Conservation (phyloP, 2,797 vertebrate species). For the Thamnophis elegans region DNA sequence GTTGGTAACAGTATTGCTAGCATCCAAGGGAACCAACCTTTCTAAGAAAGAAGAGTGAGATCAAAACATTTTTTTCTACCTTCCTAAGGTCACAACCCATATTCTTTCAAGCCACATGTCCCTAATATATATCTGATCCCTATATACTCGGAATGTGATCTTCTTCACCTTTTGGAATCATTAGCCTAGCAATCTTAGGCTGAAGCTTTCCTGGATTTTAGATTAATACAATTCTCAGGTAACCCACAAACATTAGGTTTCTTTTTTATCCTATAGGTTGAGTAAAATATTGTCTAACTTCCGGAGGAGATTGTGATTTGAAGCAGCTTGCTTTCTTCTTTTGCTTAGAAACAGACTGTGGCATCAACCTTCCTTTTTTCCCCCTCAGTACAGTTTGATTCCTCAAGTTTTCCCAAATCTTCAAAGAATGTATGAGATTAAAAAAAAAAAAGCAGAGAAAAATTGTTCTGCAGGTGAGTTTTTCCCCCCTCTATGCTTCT, state of each 20-base stretch:
- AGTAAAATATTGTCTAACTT: constrained; percentile 9
- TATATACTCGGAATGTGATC: background rate
- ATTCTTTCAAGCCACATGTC: background rate
- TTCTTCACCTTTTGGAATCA: background rate
- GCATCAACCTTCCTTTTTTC: background rate
- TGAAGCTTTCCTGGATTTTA: constrained; percentile 8
- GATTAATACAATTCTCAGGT: background rate
- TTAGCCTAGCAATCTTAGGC: constrained; percentile 12
- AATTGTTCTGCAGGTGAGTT: background rate
- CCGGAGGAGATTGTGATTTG: constrained; percentile 2
- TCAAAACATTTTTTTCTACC: background rate
- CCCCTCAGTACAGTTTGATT: background rate
- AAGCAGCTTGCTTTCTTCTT: background rate
- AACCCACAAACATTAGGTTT: background rate
- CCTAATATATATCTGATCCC: background rate
- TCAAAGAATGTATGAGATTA: constrained; percentile 3
- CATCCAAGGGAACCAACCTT: background rate
- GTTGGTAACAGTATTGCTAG: background rate
- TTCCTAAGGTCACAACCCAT: background rate
- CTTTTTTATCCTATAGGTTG: background rate
- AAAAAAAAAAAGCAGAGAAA: background rate
- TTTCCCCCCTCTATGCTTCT: background rate
- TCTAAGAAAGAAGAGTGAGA: background rate
- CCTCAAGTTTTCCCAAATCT: constrained; percentile 13
- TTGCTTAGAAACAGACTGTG: background rate